Conservation (phyloP, 2,113 vertebrate genomes). For the Muntiacus reevesi region DNA sequence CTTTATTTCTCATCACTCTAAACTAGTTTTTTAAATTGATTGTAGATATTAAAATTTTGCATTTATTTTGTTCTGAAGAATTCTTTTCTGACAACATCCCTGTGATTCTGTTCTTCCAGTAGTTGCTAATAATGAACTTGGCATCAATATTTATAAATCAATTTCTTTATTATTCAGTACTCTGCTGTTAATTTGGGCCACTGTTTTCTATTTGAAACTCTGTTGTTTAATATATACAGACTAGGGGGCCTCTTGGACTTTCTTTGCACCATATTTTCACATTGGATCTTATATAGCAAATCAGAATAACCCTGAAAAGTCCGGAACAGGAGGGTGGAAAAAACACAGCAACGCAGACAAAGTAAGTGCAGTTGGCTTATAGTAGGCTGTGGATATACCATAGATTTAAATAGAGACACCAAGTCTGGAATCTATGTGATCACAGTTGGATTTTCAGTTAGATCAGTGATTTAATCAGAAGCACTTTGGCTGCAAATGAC, state of each 20-base stretch:
- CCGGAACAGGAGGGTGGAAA: background rate
- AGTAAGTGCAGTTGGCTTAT: background rate
- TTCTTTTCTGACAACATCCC: background rate
- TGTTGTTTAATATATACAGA: background rate
- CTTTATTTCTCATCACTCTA: background rate
- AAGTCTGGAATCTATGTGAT: background rate
- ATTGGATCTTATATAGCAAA: background rate
- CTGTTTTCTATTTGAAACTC: background rate
- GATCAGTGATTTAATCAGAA: background rate
- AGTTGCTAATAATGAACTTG: background rate
- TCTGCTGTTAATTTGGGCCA: background rate
- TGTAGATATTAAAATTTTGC: background rate
- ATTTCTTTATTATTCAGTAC: background rate
- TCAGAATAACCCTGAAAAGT: background rate
- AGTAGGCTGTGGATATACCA: background rate
- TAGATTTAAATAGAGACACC: background rate
- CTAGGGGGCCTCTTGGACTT: background rate
- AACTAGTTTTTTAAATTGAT: background rate
- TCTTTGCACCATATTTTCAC: background rate
- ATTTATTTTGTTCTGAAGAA: conserved; percentile 26
- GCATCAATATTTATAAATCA: background rate
- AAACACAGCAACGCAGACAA: background rate
- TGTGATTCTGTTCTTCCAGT: background rate
- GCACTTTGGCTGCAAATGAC: background rate
- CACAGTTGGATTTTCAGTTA: background rate